These are phyloP conservation scores for Stratiomys singularior DNA, from an alignment of 2,888 invertebrate species.

Conservation along the genomic window DNA sequence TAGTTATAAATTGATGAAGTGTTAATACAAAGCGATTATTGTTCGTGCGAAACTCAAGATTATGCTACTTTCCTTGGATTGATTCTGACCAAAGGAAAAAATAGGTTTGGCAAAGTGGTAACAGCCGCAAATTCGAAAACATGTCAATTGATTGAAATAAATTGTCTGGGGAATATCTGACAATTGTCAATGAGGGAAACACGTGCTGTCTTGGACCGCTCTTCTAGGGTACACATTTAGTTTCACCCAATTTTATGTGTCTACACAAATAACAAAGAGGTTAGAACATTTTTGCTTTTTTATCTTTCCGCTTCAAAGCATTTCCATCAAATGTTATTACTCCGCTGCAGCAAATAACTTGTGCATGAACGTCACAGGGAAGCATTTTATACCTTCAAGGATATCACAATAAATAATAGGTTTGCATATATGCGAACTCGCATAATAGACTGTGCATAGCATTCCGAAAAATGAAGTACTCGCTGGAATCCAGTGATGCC, in stretches of 20 bases:
- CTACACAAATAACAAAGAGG: background rate
- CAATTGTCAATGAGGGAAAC: too few relatives aligned
- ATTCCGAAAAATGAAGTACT: too few relatives aligned
- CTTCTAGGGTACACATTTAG: too few relatives aligned
- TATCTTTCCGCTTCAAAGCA: slow-evolving; percentile 41
- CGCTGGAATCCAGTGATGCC: too few relatives aligned
- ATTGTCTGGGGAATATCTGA: too few relatives aligned
- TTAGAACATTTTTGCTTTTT: slow-evolving; percentile 17
- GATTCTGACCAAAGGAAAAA: background rate
- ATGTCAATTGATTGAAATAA: too few relatives aligned
- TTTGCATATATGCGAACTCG: too few relatives aligned
- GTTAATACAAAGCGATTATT: slow-evolving; percentile 48
- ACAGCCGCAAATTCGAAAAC: too few relatives aligned
- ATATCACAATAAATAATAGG: too few relatives aligned
- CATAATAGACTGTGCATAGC: too few relatives aligned
- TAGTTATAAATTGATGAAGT: slow-evolving; percentile 50
- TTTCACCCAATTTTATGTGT: too few relatives aligned
- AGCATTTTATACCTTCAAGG: background rate
- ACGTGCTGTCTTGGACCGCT: too few relatives aligned
- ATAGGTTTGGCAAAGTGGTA: background rate
- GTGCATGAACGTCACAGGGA: background rate
- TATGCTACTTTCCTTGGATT: slow-evolving; percentile 38
- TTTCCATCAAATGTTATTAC: slow-evolving; percentile 29
- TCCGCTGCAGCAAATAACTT: background rate
- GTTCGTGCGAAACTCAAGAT: slow-evolving; percentile 43